A percentile compares a stretch with the other conserved stretches of the same genome.
Evolutionary conservation across 2,797 vertebrate genomes (phyloP).

Genomic region (Clarias laeviceps): DNA sequence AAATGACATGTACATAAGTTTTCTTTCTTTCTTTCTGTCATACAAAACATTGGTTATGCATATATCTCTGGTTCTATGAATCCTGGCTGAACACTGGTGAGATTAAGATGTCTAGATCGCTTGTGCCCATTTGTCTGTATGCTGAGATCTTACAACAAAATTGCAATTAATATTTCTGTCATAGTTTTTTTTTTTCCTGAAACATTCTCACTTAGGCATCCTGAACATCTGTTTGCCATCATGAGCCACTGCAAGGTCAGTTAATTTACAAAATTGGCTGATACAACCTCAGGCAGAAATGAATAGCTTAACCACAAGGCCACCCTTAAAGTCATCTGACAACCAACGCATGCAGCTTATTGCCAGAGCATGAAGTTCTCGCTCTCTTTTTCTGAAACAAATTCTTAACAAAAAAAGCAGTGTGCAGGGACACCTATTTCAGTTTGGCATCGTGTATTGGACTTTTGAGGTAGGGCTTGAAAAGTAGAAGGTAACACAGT

Average conservation of each 20-base stretch:
- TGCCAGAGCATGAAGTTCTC: background rate
- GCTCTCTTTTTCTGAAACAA: background rate
- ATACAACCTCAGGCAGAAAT: background rate
- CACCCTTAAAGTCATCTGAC: background rate
- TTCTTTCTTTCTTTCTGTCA: background rate
- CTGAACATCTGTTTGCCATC: background rate
- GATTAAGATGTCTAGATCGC: background rate
- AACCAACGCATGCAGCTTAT: background rate
- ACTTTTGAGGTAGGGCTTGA: background rate
- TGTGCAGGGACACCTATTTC: background rate
- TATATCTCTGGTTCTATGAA: background rate
- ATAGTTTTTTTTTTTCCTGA: background rate
- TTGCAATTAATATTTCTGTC: background rate
- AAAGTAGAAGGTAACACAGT: background rate
- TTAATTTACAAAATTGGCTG: background rate
- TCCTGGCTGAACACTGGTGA: background rate
- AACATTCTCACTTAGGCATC: background rate
- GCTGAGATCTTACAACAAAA: background rate
- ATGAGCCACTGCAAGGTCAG: background rate
- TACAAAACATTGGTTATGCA: background rate
- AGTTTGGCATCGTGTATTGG: background rate
- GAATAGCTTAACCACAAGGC: background rate
- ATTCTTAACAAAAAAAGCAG: background rate
- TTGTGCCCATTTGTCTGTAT: background rate
- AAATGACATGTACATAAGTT: background rate